Conservation (phyloP, 1,140 invertebrate species). For the Rhopalosiphum padi region DNA sequence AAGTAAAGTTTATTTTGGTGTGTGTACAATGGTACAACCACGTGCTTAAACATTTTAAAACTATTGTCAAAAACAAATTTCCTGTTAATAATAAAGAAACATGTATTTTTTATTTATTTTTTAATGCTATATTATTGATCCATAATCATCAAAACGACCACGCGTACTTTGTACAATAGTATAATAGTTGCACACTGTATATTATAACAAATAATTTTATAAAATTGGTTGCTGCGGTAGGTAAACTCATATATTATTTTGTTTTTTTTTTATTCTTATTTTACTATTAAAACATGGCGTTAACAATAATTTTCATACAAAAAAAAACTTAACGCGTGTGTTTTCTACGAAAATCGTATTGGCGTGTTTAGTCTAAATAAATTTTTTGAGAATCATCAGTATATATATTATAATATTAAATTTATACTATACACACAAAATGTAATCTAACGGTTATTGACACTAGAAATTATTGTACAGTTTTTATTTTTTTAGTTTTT, state of each 20-base stretch:
- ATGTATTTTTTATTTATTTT: not conserved
- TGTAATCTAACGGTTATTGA: slow-evolving; percentile 4
- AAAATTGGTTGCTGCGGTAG: slow-evolving; percentile 35
- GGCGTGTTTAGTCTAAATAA: slow-evolving; percentile 45
- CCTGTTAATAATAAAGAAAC: not conserved
- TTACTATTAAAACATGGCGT: slow-evolving; percentile 40
- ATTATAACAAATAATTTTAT: not conserved
- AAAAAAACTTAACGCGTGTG: not conserved
- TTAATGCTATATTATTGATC: not conserved
- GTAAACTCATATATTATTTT: not conserved
- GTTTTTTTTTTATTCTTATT: not conserved
- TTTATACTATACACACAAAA: not conserved
- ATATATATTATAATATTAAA: slow-evolving; percentile 12
- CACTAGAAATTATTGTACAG: not conserved
- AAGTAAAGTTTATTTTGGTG: not conserved
- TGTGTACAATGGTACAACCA: not conserved
- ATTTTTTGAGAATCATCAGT: slow-evolving; percentile 41
- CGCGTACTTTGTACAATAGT: not conserved
- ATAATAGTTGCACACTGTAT: not conserved
- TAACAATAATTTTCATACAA: slow-evolving; percentile 30
- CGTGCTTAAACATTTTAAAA: not conserved
- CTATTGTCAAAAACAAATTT: not conserved
- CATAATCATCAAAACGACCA: not conserved
- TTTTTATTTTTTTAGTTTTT: slow-evolving; percentile 6
- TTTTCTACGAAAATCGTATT: slow-evolving; percentile 36